These are phyloP conservation scores for Agriotes lineatus DNA, from an alignment of 2,888 invertebrate genomes.

Conservation along the genomic window DNA sequence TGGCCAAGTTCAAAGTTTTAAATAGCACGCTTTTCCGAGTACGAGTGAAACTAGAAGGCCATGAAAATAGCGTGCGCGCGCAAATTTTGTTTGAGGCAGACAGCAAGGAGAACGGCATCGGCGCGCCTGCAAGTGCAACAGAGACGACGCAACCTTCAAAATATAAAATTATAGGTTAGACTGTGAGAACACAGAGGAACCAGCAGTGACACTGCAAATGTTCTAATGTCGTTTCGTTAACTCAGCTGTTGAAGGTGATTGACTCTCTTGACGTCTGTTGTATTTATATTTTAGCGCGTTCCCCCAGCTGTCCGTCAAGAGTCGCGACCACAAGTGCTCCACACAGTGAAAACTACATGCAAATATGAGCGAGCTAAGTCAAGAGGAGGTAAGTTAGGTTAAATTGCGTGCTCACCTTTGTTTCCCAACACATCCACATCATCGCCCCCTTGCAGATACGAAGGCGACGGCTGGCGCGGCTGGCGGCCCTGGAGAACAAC, in stretches of 20 bases:
- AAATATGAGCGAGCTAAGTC: slow-evolving; percentile 86
- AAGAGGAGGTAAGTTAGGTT: slow-evolving; percentile 83
- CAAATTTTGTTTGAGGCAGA: slow-evolving; percentile 41
- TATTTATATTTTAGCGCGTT: slow-evolving; percentile 57
- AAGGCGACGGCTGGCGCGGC: slow-evolving; percentile 79
- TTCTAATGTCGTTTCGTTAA: slow-evolving; percentile 58
- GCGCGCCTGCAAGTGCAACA: not conserved
- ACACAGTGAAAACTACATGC: slow-evolving; percentile 40
- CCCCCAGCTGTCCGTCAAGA: slow-evolving; percentile 39
- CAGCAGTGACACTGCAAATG: slow-evolving; percentile 48
- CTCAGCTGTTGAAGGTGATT: slow-evolving; percentile 65
- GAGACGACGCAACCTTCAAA: slow-evolving; percentile 14
- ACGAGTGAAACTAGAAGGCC: slow-evolving; percentile 47
- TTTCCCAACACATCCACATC: not conserved
- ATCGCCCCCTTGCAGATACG: slow-evolving; percentile 75
- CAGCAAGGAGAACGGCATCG: slow-evolving; percentile 11
- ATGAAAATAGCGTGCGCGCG: slow-evolving; percentile 48
- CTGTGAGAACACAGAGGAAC: slow-evolving; percentile 51
- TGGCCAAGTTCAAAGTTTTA: slow-evolving; percentile 59
- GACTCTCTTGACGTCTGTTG: slow-evolving; percentile 61
- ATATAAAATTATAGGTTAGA: slow-evolving; percentile 53
- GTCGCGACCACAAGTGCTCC: slow-evolving; percentile 25
- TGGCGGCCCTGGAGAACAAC: slow-evolving; percentile 73
- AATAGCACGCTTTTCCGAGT: slow-evolving; percentile 50
- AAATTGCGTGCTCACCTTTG: slow-evolving; percentile 9